These are phyloP conservation scores for Sminthopsis crassicaudata DNA, from an alignment of 2,113 vertebrate genomes.

Conservation along the genomic window DNA sequence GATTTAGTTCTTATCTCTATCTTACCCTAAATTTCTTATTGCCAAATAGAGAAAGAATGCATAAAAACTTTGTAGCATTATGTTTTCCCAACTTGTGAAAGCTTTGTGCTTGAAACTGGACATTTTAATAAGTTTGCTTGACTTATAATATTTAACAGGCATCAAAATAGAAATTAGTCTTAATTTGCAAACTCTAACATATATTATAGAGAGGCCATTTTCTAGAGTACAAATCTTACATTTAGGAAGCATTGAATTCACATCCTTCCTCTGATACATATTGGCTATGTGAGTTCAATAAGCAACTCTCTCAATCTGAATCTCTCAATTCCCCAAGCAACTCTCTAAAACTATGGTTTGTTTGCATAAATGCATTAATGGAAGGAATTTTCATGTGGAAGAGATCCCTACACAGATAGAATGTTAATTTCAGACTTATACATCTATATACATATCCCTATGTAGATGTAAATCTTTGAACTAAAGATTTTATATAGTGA, in stretches of 20 bases:
- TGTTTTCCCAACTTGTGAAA: slow-evolving; percentile 27
- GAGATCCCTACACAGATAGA: background rate
- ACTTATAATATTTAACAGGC: background rate
- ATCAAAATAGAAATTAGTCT: background rate
- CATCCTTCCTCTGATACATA: background rate
- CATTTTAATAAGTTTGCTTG: background rate
- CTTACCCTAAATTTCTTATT: background rate
- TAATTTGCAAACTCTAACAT: background rate
- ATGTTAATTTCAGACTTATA: background rate
- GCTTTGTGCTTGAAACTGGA: slow-evolving; percentile 10
- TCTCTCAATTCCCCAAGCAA: background rate
- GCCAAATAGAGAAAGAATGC: slow-evolving; percentile 3
- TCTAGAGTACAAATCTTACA: background rate
- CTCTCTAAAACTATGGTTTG: background rate
- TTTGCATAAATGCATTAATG: background rate
- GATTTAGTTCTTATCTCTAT: background rate
- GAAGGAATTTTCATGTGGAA: background rate
- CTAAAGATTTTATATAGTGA: slow-evolving; percentile 1
- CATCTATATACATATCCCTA: no score
- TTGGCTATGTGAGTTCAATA: background rate
- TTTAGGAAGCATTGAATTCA: background rate
- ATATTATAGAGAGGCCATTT: background rate
- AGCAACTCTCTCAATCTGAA: background rate
- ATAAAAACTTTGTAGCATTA: background rate
- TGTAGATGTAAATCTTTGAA: background rate